phyloP scores from a whole-genome alignment of 2,797 vertebrate species.

The Champsocephalus gunnari region DNA sequence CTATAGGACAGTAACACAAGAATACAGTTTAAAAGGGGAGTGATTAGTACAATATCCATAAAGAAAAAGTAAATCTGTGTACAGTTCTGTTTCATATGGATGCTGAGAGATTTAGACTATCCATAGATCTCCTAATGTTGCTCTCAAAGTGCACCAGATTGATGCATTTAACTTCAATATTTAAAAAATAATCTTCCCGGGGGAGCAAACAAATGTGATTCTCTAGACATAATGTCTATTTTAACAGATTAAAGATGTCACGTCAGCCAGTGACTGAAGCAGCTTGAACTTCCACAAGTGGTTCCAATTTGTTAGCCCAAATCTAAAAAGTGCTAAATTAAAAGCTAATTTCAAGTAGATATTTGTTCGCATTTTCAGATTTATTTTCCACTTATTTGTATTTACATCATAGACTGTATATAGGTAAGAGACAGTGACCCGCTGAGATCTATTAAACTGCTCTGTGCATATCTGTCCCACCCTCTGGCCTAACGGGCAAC shows the following conservation, averaged over 20 bases:
- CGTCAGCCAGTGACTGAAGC: not conserved
- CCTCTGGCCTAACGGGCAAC: slow-evolving; percentile 61
- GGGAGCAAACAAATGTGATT: too few relatives aligned
- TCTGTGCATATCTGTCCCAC: slow-evolving; percentile 44
- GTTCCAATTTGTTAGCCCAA: not conserved
- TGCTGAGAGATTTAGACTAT: too few relatives aligned
- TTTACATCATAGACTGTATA: slow-evolving; percentile 26
- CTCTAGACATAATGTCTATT: too few relatives aligned
- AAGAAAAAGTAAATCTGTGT: too few relatives aligned
- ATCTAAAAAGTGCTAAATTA: not conserved
- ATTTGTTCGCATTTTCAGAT: not conserved
- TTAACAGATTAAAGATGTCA: not conserved
- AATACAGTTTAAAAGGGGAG: too few relatives aligned
- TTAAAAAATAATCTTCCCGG: too few relatives aligned
- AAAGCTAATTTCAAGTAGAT: not conserved
- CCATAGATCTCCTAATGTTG: too few relatives aligned
- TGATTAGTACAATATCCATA: too few relatives aligned
- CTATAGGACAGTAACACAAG: too few relatives aligned
- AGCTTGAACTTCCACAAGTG: not conserved
- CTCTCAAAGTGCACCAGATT: too few relatives aligned
- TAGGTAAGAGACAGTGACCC: slow-evolving; percentile 55
- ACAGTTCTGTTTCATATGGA: too few relatives aligned
- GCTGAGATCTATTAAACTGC: slow-evolving; percentile 63
- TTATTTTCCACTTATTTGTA: not conserved
- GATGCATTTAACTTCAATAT: too few relatives aligned